These are phyloP conservation scores for Drosophila nasuta DNA, from an alignment of 1,140 invertebrate species.

Conservation along the genomic window DNA sequence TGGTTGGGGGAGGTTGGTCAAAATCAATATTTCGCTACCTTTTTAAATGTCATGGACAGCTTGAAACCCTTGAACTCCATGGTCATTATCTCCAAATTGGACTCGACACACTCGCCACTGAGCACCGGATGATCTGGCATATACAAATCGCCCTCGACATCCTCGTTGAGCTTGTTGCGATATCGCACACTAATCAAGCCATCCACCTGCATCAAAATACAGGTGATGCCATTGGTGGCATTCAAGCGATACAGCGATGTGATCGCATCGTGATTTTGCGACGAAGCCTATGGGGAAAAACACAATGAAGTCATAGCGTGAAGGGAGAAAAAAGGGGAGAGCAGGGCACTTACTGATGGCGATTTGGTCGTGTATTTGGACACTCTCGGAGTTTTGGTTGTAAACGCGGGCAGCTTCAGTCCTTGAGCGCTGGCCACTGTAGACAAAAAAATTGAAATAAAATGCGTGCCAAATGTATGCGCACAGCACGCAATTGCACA, in stretches of 20 bases:
- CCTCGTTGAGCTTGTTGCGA: slow-evolving; percentile 88
- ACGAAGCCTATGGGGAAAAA: slow-evolving; percentile 62
- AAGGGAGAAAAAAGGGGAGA: too few relatives aligned
- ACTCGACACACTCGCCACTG: slow-evolving; percentile 88
- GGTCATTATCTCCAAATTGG: slow-evolving; percentile 89
- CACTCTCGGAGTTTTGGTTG: slow-evolving; percentile 86
- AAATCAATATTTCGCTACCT: slow-evolving; percentile 56
- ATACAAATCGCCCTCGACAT: slow-evolving; percentile 88
- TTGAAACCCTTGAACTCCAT: slow-evolving; percentile 90
- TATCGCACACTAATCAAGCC: slow-evolving; percentile 88
- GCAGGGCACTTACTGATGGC: slow-evolving; percentile 84
- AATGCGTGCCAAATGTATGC: slow-evolving; percentile 7
- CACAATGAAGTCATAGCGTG: neutral
- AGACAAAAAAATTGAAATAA: slow-evolving; percentile 13
- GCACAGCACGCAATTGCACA: slow-evolving; percentile 25
- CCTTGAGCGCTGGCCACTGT: slow-evolving; percentile 56
- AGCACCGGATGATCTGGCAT: slow-evolving; percentile 88
- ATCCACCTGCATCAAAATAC: slow-evolving; percentile 88
- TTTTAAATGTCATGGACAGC: slow-evolving; percentile 90
- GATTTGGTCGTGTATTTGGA: slow-evolving; percentile 87
- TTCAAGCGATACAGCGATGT: slow-evolving; percentile 88
- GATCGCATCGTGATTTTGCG: slow-evolving; percentile 80
- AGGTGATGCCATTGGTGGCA: slow-evolving; percentile 88
- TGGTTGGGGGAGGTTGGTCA: neutral
- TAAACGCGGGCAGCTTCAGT: slow-evolving; percentile 86